Percentiles rank a stretch among this genome's conserved stretches.
Evolutionary conservation across 2,113 vertebrate species (phyloP).

Genomic region (Megaleporinus macrocephalus): DNA sequence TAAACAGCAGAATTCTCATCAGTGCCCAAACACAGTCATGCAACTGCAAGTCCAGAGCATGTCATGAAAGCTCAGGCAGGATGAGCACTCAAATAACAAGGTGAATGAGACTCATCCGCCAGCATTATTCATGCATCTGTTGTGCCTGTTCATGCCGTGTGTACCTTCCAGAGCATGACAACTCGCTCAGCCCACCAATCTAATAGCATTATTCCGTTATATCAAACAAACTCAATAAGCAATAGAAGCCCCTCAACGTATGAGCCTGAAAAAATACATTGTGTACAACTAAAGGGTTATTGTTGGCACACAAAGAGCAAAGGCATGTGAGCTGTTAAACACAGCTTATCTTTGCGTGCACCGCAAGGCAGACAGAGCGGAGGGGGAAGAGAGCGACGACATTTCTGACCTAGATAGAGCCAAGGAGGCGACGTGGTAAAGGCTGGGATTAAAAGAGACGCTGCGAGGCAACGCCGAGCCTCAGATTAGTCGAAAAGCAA

Average conservation of each 20-base stretch:
- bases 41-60: neutral
- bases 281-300: constrained; percentile 4
- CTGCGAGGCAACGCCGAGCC: constrained; percentile 47
- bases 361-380: constrained; percentile 18
- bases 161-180: constrained; percentile 19
- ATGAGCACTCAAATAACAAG: constrained; percentile 17
- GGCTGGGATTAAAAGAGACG: constrained; percentile 45
- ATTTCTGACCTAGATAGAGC: constrained; percentile 56
- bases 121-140: constrained; percentile 45
- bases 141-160: constrained; percentile 1
- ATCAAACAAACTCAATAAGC: neutral
- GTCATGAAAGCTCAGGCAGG: neutral
- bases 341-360: constrained; percentile 16
- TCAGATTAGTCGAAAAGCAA: constrained; percentile 32
- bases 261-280: neutral
- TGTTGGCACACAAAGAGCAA: neutral
- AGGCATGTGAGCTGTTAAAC: constrained; percentile 5
- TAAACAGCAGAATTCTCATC: neutral
- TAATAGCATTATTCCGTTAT: neutral
- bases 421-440: constrained; percentile 31
- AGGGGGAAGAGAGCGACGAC: constrained; percentile 21
- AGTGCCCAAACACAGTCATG: neutral
- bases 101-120: constrained; percentile 31
- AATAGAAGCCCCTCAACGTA: neutral
- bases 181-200: neutral